A percentile compares a stretch with the other conserved stretches of the same genome.
phyloP scores from a whole-genome alignment of 2,888 invertebrate genomes.

The Erebia ligea region DNA sequence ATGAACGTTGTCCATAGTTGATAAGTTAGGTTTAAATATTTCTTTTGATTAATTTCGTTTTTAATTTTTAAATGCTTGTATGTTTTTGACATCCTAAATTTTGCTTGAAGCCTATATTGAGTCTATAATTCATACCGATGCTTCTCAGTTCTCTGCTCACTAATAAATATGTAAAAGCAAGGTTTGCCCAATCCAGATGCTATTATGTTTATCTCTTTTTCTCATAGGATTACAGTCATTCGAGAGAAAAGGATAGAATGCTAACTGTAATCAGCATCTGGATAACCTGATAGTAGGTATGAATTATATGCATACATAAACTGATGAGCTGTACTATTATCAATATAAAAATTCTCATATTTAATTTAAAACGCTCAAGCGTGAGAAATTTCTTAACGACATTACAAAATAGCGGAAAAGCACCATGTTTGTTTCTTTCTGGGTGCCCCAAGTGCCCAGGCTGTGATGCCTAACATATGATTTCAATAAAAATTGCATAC shows the following conservation, averaged over 20 bases:
- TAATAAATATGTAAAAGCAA: neutral
- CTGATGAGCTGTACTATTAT: neutral
- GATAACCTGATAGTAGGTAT: neutral
- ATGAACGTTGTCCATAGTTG: conserved; percentile 36
- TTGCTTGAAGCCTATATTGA: neutral
- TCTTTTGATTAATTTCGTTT: neutral
- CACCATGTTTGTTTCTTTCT: neutral
- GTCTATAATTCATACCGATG: neutral
- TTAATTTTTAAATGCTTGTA: conserved; percentile 5
- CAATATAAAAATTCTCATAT: too few species aligned
- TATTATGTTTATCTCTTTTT: too few species aligned
- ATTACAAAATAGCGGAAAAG: neutral
- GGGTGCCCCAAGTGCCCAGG: too few species aligned
- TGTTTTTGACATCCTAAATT: neutral
- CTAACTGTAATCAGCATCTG: too few species aligned
- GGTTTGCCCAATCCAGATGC: too few species aligned
- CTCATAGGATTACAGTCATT: too few species aligned
- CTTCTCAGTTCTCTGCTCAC: neutral
- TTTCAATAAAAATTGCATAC: neutral
- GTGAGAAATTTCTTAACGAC: neutral
- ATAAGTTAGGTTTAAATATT: conserved; percentile 25
- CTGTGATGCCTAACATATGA: neutral
- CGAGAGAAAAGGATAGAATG: too few species aligned
- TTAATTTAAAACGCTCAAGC: neutral
- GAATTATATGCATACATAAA: neutral